A percentile compares a stretch with the other conserved stretches of the same genome.
These are phyloP conservation scores for Lochmaea crataegi DNA, from an alignment of 2,888 invertebrate species.

Conservation along the genomic window DNA sequence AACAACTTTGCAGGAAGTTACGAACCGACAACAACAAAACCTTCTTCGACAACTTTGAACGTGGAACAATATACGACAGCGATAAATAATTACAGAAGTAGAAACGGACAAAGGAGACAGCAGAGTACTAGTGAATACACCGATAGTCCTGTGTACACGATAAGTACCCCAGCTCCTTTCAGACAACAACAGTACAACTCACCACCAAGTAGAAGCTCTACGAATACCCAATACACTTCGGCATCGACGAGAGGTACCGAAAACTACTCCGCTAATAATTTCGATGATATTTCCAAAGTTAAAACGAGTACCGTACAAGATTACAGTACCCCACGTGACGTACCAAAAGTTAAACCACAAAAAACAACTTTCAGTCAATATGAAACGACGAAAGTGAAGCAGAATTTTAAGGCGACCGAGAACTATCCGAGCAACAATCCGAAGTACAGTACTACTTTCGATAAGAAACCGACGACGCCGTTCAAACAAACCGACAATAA, in stretches of 20 bases:
- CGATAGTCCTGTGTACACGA: constrained; percentile 52
- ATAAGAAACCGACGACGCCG: constrained; percentile 55
- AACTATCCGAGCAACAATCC: constrained; percentile 53
- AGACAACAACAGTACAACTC: constrained; percentile 52
- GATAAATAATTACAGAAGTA: constrained; percentile 51
- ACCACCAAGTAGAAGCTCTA: constrained; percentile 45
- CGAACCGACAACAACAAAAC: constrained; percentile 65
- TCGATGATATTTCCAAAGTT: constrained; percentile 27
- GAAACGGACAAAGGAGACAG: constrained; percentile 49
- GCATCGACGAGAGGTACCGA: constrained; percentile 53
- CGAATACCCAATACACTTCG: constrained; percentile 45
- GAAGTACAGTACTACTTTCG: constrained; percentile 51
- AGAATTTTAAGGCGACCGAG: constrained; percentile 49
- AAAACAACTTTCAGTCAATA: constrained; percentile 47
- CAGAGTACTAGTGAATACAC: constrained; percentile 20
- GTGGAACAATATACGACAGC: constrained; percentile 56
- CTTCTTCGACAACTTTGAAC: constrained; percentile 56
- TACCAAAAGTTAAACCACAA: constrained; percentile 48
- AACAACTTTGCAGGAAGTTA: constrained; percentile 67
- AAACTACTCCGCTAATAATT: constrained; percentile 52
- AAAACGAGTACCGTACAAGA: constrained; percentile 31
- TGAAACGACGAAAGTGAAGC: constrained; percentile 49
- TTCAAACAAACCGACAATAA: constrained; percentile 53
- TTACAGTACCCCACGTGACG: constrained; percentile 49
- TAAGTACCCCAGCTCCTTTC: constrained; percentile 64